Percentiles rank a stretch among this genome's conserved stretches.
Evolutionary conservation across 1,140 invertebrate genomes (phyloP).

Genomic region (Drosophila burlai): DNA sequence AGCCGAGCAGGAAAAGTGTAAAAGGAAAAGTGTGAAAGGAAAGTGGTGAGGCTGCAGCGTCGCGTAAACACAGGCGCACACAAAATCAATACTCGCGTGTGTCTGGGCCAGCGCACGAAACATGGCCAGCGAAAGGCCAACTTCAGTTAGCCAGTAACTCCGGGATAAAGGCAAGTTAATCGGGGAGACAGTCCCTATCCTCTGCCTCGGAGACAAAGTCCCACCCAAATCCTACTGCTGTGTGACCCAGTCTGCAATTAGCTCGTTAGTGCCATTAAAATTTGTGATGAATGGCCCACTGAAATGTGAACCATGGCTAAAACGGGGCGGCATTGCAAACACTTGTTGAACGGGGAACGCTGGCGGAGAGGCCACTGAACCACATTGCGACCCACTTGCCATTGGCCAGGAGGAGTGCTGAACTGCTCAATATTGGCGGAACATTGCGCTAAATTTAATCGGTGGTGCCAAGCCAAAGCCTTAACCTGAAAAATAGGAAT

Average conservation of each 20-base stretch:
- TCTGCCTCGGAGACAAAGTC: no score
- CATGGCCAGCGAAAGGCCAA: slow-evolving; percentile 21
- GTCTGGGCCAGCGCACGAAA: slow-evolving; percentile 26
- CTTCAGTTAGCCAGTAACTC: slow-evolving; percentile 26
- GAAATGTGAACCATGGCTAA: slow-evolving; percentile 37
- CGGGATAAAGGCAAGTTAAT: slow-evolving; percentile 35
- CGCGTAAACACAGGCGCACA: slow-evolving; percentile 26
- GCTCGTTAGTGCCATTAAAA: slow-evolving; percentile 36
- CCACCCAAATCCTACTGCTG: not conserved
- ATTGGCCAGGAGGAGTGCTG: slow-evolving; percentile 8
- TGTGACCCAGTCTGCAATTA: slow-evolving; percentile 36
- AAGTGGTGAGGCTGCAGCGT: slow-evolving; percentile 44
- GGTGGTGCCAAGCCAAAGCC: slow-evolving; percentile 38
- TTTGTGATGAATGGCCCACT: slow-evolving; percentile 25
- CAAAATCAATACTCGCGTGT: slow-evolving; percentile 60
- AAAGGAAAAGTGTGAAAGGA: slow-evolving; percentile 21
- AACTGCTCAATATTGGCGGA: slow-evolving; percentile 26
- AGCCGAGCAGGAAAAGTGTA: slow-evolving; percentile 27
- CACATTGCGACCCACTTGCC: slow-evolving; percentile 39
- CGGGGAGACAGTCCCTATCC: no score
- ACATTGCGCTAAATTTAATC: slow-evolving; percentile 28
- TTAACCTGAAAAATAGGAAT: slow-evolving; percentile 59
- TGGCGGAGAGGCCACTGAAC: slow-evolving; percentile 19
- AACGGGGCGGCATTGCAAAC: slow-evolving; percentile 24
- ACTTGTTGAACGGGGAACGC: slow-evolving; percentile 35